Percentiles rank a stretch among this genome's conserved stretches.
Conservation (phyloP, 64 coral and sea anemone species). For the Trachythela sp. region DNA sequence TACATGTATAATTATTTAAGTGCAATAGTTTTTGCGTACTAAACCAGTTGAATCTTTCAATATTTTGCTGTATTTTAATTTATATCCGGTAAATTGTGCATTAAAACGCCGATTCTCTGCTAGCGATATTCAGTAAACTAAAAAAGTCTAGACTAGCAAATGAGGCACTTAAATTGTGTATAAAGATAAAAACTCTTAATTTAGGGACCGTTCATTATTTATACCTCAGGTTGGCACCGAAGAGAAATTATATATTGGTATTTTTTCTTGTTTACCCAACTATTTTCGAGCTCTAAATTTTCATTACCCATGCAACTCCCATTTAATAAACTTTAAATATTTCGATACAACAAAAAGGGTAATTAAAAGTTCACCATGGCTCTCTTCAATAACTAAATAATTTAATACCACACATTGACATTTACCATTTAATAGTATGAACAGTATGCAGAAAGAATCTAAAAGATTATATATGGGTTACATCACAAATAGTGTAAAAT, state of each 20-base stretch:
- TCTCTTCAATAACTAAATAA: neutral
- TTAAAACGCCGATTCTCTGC: too few species aligned
- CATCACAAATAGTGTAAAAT: too few species aligned
- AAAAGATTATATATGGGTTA: neutral
- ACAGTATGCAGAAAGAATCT: too few species aligned
- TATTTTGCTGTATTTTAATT: too few species aligned
- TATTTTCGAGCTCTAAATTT: neutral
- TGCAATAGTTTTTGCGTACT: too few species aligned
- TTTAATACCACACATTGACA: neutral
- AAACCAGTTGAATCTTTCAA: too few species aligned
- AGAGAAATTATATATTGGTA: constrained; percentile 5
- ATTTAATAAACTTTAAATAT: neutral
- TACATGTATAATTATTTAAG: too few species aligned
- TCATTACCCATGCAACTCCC: constrained; percentile 23
- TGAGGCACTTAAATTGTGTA: too few species aligned
- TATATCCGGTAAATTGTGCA: too few species aligned
- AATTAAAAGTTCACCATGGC: neutral
- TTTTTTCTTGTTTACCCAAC: constrained; percentile 41
- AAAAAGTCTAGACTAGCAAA: too few species aligned
- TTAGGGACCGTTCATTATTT: constrained; percentile 39
- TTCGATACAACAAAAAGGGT: neutral
- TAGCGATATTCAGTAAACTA: too few species aligned
- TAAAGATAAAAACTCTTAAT: too few species aligned
- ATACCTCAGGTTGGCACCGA: constrained; percentile 28
- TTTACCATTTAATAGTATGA: neutral